Evolutionary conservation across 2,113 vertebrate genomes (phyloP), one percentile per base, ranked within the genome.

Genomic region (Lota lota): DNA sequence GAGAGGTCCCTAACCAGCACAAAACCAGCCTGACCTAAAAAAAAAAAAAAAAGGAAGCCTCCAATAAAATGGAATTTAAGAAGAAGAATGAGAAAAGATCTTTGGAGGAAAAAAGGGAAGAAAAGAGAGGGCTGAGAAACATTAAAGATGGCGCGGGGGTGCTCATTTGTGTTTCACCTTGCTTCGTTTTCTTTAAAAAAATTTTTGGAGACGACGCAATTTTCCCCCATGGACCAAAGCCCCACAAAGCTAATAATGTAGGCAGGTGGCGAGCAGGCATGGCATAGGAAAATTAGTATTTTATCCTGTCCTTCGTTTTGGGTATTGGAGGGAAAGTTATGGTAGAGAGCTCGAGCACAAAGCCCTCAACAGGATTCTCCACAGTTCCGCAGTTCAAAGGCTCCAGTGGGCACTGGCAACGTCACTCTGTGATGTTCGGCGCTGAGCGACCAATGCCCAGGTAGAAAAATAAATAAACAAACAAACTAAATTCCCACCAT

Each of bases 301-400:
- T 16, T 73, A 79, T 72, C 79, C 72, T 67, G 22, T 80, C 69
- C 80, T 76, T 51, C 68, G 58, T 87, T 80, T 91, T 84, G 21
- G 21, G 85, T 70, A 82, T 76, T 82, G 75, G 75, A 83, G 77
- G 79, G 78, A 79, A 88, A 88, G 90, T 91, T 90, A 86, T 85
- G 89, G 88, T 89, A 90, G 87, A 86, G 61, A 88, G 89, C 83
- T 74, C 86, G 78, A n/a, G 80, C 86, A 92, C 90, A 92, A 92
- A 89, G 87, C 70, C 82, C 76, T 67, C 56, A 81, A 88, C 84
- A 81, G 86, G 78, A 90, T 89, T 88, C 84, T 90, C 88, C 84
- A 88, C 88, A 87, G 85, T 88, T 75, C 76, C 77, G 70, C 70
- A 73, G 84, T 89, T 91, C 85, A 91, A 90, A 89, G 83, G 84